Conservation (phyloP, 2,888 invertebrate genomes). For the Endotricha flammealis region DNA sequence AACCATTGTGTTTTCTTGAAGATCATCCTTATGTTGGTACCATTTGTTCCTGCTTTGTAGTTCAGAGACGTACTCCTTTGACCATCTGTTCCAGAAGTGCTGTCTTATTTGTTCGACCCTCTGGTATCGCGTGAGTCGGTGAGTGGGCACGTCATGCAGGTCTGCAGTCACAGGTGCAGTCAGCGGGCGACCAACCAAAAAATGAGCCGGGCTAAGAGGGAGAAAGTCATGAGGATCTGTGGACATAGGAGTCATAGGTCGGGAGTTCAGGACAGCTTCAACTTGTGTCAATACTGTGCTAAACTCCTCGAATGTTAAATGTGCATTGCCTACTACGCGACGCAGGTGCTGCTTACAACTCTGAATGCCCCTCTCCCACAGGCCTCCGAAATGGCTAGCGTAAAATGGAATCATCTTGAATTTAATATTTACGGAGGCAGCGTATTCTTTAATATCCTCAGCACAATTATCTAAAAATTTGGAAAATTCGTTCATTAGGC, state of each 20-base stretch:
- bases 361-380: constrained; percentile 15
- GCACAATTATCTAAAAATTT: neutral
- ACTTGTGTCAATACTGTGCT: no score
- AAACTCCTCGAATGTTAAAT: no score
- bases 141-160: constrained; percentile 1
- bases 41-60: constrained; percentile 21
- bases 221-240: constrained; percentile 15
- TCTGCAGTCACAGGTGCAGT: constrained; percentile 13
- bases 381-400: constrained; percentile 16
- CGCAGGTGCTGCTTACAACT: constrained; percentile 9
- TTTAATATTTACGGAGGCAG: constrained; percentile 4
- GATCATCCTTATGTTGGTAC: constrained; percentile 7
- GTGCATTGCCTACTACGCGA: constrained; percentile 10
- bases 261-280: constrained; percentile 19
- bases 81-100: constrained; percentile 25
- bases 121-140: constrained; percentile 15
- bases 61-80: constrained; percentile 22
- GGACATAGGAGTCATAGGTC: constrained; percentile 16
- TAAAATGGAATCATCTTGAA: constrained; percentile 11
- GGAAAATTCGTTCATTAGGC: constrained; percentile 8
- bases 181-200: constrained; percentile 13
- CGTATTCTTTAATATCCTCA: constrained; percentile 3
- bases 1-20: constrained; percentile 11
- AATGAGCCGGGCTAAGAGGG: constrained; percentile 15
- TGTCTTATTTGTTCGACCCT: constrained; percentile 22